Base-by-base conservation (phyloP, 2,888 invertebrate genomes). In the Anarsia innoxiella region DNA sequence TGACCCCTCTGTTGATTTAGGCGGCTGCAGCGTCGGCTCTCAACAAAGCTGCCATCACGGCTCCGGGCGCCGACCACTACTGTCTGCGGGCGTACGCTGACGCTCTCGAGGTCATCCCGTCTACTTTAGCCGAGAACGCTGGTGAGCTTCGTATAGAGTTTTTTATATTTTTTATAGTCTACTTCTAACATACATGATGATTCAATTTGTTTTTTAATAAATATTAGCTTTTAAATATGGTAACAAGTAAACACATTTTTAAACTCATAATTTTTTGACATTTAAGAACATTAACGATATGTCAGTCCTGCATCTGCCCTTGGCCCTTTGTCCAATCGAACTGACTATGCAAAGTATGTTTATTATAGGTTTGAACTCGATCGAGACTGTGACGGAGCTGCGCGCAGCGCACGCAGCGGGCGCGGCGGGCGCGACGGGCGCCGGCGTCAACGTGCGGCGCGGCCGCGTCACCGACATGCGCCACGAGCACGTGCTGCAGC, bases 401-500 rank as follows among this genome's bases (percentile, higher is more conserved):
- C 90, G 99, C 43, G 97, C 95, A 66, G 90, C 94, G 58, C 99
- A 99, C 79, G 96, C 96, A 3, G 88, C 90, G 51, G 68, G 59
- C 36, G 88, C 90, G 51, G 94, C 93, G 23, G 93, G 94, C 60
- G 89, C 88, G 44, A 93, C 91, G 16, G 93, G 94, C 60, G 93
- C 96, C 31, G 99, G 99, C 36, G 97, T 99, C 51, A 99, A 99
- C 85, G 98, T 99, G 41, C 90, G 98, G 33, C 95, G 94, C 86
- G 99, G 99, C 36, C 91, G 93, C 49, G 97, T 99, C 54, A 96
- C 98, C 1, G 96, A 99, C 79, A 99, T 99, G 75, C 87, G 96
- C 41, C 95, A 96, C 49, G 99, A 99, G 83, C 94, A 96, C 84
- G 99, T 99, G 40, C 91, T 99, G 41, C 99, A 99, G 78, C 99